Evolutionary conservation across 1,140 invertebrate genomes (phyloP).

Genomic region (Pentalonia nigronervosa): DNA sequence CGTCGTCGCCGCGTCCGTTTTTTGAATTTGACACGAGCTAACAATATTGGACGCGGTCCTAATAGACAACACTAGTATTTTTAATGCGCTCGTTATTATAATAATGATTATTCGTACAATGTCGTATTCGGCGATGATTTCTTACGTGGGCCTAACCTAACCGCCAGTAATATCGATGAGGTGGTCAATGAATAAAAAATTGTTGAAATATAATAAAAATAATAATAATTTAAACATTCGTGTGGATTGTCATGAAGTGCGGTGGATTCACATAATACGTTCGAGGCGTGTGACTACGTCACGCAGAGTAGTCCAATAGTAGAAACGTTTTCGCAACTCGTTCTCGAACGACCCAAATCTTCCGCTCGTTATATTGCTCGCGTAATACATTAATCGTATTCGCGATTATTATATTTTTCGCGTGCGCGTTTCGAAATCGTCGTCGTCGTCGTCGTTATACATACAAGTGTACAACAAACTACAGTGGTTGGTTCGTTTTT

Average conservation of each 20-base stretch:
- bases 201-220: background rate
- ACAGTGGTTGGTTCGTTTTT: background rate
- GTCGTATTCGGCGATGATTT: background rate
- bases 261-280: background rate
- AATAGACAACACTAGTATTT: background rate
- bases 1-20: background rate
- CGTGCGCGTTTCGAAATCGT: background rate
- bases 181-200: background rate
- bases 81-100: background rate
- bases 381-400: constrained; percentile 19
- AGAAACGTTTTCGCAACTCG: constrained; percentile 30
- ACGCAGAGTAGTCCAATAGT: background rate
- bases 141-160: background rate
- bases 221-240: background rate
- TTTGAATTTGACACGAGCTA: background rate
- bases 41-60: background rate
- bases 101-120: background rate
- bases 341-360: constrained; percentile 44
- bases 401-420: background rate
- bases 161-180: background rate
- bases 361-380: background rate
- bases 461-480: background rate
- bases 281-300: background rate
- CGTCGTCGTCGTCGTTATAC: background rate
- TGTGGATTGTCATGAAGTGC: background rate